phyloP scores from a whole-genome alignment of 2,797 vertebrate genomes.

The Pangasius djambal region DNA sequence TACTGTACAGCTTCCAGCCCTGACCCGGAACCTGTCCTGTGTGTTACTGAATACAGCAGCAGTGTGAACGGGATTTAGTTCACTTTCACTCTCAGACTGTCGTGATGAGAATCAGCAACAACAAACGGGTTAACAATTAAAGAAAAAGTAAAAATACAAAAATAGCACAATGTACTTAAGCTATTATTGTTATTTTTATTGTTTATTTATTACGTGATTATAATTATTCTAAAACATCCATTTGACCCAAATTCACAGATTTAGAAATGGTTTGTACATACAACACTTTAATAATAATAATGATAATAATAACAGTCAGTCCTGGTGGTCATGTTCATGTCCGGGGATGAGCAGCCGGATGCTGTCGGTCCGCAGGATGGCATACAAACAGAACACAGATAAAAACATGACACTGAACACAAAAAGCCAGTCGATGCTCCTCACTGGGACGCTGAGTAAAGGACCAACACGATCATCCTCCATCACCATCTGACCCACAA shows the following conservation, averaged over 20 bases:
- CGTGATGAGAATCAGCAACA: neutral
- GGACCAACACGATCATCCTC: conserved; percentile 84
- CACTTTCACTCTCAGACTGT: neutral
- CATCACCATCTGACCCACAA: conserved; percentile 75
- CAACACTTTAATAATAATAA: neutral
- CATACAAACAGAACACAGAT: conserved; percentile 85
- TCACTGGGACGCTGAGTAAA: conserved; percentile 82
- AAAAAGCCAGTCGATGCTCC: conserved; percentile 92
- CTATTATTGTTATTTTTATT: neutral
- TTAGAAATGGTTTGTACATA: neutral
- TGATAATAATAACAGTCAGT: conserved; percentile 55
- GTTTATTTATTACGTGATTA: neutral
- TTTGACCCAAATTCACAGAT: neutral
- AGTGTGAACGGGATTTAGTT: neutral
- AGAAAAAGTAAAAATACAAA: neutral
- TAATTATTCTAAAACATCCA: neutral
- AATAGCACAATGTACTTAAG: neutral
- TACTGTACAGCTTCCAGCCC: neutral
- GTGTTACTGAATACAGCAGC: neutral
- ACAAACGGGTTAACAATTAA: neutral
- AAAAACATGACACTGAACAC: conserved; percentile 94
- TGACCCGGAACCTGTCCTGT: neutral
- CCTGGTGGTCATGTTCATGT: conserved; percentile 94
- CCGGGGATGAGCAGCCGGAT: conserved; percentile 94
- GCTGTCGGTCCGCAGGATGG: conserved; percentile 88